Conservation (phyloP, 92 coral and sea anemone genomes). For the Porites lobata region DNA sequence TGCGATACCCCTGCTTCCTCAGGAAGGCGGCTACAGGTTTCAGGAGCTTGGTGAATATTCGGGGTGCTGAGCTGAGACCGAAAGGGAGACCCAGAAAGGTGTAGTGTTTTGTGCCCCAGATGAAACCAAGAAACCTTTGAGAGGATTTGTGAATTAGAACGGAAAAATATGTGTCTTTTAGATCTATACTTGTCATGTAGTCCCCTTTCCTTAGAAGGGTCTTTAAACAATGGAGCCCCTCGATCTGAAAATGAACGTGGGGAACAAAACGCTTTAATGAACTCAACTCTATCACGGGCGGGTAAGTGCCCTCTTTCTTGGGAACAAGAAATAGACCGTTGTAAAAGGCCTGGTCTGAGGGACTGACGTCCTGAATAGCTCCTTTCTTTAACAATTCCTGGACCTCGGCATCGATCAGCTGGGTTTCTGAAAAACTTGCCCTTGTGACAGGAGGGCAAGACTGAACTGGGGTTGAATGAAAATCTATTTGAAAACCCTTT, state of each 20-base stretch:
- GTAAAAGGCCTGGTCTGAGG: constrained; percentile 35
- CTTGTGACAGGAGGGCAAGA: not conserved
- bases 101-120: constrained; percentile 46
- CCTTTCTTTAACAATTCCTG: constrained; percentile 19
- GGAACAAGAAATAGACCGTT: constrained; percentile 56
- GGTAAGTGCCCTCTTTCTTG: constrained; percentile 54
- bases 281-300: constrained; percentile 65
- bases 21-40: constrained; percentile 63
- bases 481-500: constrained; percentile 29
- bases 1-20: constrained; percentile 46
- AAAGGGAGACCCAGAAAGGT: constrained; percentile 52
- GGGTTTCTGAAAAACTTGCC: not conserved
- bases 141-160: constrained; percentile 53
- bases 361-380: constrained; percentile 1
- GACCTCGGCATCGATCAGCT: constrained; percentile 14
- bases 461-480: constrained; percentile 34
- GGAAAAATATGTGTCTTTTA: constrained; percentile 59
- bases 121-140: constrained; percentile 60
- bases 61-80: constrained; percentile 53
- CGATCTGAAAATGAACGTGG: constrained; percentile 66
- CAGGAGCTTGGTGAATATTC: constrained; percentile 36
- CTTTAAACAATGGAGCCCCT: constrained; percentile 48
- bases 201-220: constrained; percentile 58
- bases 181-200: constrained; percentile 65
- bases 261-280: constrained; percentile 52